A percentile compares a stretch with the other conserved stretches of the same genome.
Evolutionary conservation across 2,113 vertebrate genomes (phyloP).

Genomic region (Mola mola): DNA sequence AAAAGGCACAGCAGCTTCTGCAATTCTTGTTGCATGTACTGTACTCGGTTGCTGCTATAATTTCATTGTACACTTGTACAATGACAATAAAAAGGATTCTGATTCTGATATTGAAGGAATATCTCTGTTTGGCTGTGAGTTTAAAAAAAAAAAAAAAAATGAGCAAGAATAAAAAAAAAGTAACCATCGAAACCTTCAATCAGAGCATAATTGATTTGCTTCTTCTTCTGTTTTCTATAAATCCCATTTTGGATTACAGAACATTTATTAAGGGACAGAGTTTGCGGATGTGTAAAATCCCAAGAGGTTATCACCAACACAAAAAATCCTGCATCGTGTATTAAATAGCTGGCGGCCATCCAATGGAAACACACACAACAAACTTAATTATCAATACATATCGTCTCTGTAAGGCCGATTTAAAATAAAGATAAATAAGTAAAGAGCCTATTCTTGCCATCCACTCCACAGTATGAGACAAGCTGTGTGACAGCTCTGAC

Average conservation of each 20-base stretch:
- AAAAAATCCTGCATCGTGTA: conserved; percentile 10
- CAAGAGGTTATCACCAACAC: conserved; percentile 15
- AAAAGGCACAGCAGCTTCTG: too few relatives aligned
- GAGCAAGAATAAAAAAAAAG: conserved; percentile 9
- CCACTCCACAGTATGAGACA: background rate
- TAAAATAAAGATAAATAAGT: conserved; percentile 2
- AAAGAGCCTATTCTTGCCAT: background rate
- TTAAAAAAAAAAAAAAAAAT: background rate
- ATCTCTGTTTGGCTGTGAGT: conserved; percentile 3
- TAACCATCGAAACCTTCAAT: conserved; percentile 23
- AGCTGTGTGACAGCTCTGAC: conserved; percentile 2
- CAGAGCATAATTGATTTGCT: conserved; percentile 28
- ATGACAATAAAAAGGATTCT: too few relatives aligned
- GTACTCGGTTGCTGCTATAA: too few relatives aligned
- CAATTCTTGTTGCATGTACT: too few relatives aligned
- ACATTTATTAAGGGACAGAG: conserved; percentile 12
- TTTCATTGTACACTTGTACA: too few relatives aligned
- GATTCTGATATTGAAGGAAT: background rate
- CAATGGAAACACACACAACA: conserved; percentile 4
- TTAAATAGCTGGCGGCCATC: conserved; percentile 11
- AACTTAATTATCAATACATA: background rate
- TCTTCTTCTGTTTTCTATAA: too few relatives aligned
- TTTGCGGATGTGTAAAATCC: too few relatives aligned
- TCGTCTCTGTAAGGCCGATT: background rate
- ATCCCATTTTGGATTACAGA: conserved; percentile 15